These are phyloP conservation scores for Drosophila pseudotakahashii DNA, from an alignment of 2,888 invertebrate species.

Conservation along the genomic window DNA sequence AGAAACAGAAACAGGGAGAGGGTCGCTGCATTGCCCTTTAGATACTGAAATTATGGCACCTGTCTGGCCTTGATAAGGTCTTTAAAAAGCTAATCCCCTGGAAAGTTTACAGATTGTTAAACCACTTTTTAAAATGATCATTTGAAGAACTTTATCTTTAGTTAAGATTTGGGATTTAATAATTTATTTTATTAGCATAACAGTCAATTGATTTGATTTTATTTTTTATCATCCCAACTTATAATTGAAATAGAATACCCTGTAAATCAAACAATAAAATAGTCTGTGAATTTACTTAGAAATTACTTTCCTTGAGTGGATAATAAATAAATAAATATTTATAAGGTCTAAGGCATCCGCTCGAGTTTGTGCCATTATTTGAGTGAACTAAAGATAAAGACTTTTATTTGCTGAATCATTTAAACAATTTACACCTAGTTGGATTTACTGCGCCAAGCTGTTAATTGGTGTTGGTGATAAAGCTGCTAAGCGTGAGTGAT, in stretches of 20 bases:
- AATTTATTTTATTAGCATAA: too few species aligned
- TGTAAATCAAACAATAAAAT: too few species aligned
- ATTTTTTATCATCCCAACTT: too few species aligned
- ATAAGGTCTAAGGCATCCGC: background rate
- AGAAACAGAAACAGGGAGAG: background rate
- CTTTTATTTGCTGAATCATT: constrained; percentile 29
- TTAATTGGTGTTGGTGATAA: constrained; percentile 17
- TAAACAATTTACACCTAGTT: constrained; percentile 48
- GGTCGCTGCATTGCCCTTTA: constrained; percentile 22
- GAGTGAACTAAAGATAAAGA: constrained; percentile 8
- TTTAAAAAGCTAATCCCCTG: background rate
- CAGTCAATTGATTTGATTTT: too few species aligned
- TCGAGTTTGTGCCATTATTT: background rate
- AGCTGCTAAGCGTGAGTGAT: constrained; percentile 13
- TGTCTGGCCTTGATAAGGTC: constrained; percentile 1
- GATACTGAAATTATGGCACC: constrained; percentile 25
- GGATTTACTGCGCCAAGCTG: constrained; percentile 20
- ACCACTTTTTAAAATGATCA: background rate
- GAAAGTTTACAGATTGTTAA: background rate
- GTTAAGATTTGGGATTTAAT: too few species aligned
- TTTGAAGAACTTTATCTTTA: too few species aligned
- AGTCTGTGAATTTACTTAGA: background rate
- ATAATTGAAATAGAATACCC: too few species aligned
- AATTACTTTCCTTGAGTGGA: background rate
- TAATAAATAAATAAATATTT: background rate